Conservation (phyloP, 2,113 vertebrate species). For the Isurus oxyrinchus region DNA sequence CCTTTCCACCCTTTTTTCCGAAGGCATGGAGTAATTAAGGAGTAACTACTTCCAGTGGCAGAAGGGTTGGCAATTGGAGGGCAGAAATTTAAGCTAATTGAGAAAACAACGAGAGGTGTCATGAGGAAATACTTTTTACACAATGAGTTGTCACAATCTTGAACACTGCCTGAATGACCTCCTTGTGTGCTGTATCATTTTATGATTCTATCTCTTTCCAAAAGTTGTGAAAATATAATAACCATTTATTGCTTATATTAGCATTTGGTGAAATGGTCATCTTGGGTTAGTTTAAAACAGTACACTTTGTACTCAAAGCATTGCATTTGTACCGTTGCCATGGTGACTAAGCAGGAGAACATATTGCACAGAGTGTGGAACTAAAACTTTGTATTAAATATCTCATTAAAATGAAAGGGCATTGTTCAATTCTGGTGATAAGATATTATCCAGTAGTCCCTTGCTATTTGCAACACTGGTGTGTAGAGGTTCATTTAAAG, state of each 20-base stretch:
- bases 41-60: background rate
- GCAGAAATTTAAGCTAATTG: background rate
- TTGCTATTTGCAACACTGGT: background rate
- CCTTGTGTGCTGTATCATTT: background rate
- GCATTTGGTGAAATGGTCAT: background rate
- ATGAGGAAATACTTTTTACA: background rate
- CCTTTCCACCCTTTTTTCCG: background rate
- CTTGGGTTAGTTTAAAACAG: background rate
- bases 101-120: background rate
- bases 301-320: background rate
- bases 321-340: background rate
- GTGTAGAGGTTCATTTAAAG: background rate
- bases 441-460: background rate
- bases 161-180: background rate
- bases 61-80: background rate
- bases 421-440: background rate
- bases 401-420: background rate
- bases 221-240: background rate
- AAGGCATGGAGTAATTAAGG: background rate
- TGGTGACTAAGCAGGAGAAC: background rate
- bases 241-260: background rate
- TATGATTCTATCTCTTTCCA: background rate
- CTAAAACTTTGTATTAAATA: background rate
- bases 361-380: background rate
- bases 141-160: background rate